Percentiles rank a stretch among this genome's conserved stretches.
These are phyloP conservation scores for Holacanthella duospinosa DNA, from an alignment of 2,888 invertebrate species.

Conservation along the genomic window DNA sequence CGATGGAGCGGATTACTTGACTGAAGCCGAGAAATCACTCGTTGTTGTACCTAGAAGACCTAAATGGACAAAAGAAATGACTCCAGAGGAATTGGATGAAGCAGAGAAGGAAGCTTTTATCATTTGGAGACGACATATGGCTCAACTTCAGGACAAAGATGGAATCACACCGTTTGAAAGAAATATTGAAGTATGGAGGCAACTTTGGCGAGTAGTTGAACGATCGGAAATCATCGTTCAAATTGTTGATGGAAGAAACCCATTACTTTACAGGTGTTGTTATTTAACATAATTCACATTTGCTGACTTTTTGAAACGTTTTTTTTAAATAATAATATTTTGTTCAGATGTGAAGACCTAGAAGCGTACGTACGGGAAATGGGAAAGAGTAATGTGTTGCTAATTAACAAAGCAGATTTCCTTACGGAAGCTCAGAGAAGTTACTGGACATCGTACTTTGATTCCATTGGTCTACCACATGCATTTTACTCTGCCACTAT, in stretches of 20 bases:
- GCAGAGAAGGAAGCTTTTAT: constrained; percentile 75
- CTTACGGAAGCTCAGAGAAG: constrained; percentile 67
- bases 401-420: constrained; percentile 93
- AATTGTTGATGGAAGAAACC: constrained; percentile 93
- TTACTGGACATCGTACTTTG: constrained; percentile 77
- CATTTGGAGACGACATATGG: constrained; percentile 77
- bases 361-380: constrained; percentile 75
- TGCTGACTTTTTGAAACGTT: too few relatives aligned
- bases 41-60: constrained; percentile 50
- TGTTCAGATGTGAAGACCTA: constrained; percentile 65
- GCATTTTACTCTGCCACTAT: constrained; percentile 81
- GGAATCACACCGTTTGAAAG: constrained; percentile 93
- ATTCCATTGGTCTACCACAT: constrained; percentile 54
- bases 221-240: constrained; percentile 82
- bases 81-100: constrained; percentile 65
- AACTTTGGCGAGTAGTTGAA: constrained; percentile 97
- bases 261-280: constrained; percentile 63
- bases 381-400: constrained; percentile 66
- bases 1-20: constrained; percentile 28
- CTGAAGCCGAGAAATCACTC: constrained; percentile 30
- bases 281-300: not conserved
- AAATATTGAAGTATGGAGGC: constrained; percentile 96
- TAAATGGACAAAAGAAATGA: constrained; percentile 61
- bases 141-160: constrained; percentile 64
- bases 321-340: too few relatives aligned